Conservation (phyloP, 1,140 invertebrate genomes). For the Battus philenor region DNA sequence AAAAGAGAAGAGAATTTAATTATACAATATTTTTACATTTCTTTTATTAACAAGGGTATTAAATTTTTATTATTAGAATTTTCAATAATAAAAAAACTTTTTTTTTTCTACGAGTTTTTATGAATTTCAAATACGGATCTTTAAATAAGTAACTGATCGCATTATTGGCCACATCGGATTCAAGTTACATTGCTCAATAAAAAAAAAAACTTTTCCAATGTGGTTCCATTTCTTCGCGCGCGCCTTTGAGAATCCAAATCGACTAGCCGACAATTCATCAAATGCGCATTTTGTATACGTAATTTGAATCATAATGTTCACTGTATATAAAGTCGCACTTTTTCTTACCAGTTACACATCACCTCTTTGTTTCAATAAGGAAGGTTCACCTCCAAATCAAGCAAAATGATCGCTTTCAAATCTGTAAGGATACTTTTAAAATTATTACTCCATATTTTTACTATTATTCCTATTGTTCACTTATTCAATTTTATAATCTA, state of each 20-base stretch:
- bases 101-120: too few relatives aligned
- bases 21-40: too few relatives aligned
- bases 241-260: conserved; percentile 60
- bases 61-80: too few relatives aligned
- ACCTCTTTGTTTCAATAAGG: conserved; percentile 59
- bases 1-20: too few relatives aligned
- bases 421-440: conserved; percentile 45
- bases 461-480: conserved; percentile 1
- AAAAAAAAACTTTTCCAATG: conserved; percentile 55
- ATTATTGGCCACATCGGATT: too few relatives aligned
- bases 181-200: conserved; percentile 50
- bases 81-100: too few relatives aligned
- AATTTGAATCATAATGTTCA: conserved; percentile 63
- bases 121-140: too few relatives aligned
- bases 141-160: too few relatives aligned
- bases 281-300: conserved; percentile 59
- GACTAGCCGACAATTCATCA: conserved; percentile 55
- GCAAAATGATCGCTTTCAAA: conserved; percentile 70
- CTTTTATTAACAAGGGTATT: too few relatives aligned
- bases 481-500: conserved; percentile 5
- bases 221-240: conserved; percentile 66
- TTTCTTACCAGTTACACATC: conserved; percentile 50
- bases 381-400: conserved; percentile 56
- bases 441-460: conserved; percentile 12
- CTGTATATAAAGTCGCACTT: conserved; percentile 59